Conservation (phyloP, 1,140 invertebrate species). For the Adoxophyes honmai region DNA sequence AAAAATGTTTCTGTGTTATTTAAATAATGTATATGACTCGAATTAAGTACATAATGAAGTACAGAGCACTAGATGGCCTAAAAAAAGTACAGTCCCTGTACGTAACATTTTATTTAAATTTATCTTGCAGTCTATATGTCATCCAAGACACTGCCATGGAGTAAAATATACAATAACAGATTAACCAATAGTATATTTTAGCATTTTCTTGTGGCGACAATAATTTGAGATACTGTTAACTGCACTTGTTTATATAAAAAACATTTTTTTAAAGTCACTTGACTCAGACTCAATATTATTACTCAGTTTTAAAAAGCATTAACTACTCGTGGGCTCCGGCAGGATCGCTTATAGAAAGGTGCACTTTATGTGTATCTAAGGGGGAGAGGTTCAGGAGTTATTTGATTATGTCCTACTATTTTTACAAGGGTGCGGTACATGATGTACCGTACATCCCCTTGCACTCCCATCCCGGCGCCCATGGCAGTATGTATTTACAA, state of each 20-base stretch:
- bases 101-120: neutral
- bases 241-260: neutral
- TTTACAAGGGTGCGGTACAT: too few relatives aligned
- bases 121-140: neutral
- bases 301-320: too few relatives aligned
- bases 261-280: too few relatives aligned
- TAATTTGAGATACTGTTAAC: slow-evolving; percentile 19
- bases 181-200: neutral
- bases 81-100: neutral
- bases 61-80: slow-evolving; percentile 1
- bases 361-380: too few relatives aligned
- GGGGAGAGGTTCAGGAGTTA: too few relatives aligned
- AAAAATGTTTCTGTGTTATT: slow-evolving; percentile 7
- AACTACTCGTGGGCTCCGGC: too few relatives aligned
- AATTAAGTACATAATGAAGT: neutral
- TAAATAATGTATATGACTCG: neutral
- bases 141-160: slow-evolving; percentile 1
- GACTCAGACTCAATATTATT: too few relatives aligned
- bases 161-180: neutral
- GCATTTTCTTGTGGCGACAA: slow-evolving; percentile 20
- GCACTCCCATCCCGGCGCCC: neutral
- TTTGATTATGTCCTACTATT: too few relatives aligned
- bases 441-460: too few relatives aligned
- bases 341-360: too few relatives aligned
- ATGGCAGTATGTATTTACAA: slow-evolving; percentile 1